Evolutionary conservation across 2,888 invertebrate species (phyloP), one percentile per base, ranked within the genome.

Genomic region (Andrena flavipes): DNA sequence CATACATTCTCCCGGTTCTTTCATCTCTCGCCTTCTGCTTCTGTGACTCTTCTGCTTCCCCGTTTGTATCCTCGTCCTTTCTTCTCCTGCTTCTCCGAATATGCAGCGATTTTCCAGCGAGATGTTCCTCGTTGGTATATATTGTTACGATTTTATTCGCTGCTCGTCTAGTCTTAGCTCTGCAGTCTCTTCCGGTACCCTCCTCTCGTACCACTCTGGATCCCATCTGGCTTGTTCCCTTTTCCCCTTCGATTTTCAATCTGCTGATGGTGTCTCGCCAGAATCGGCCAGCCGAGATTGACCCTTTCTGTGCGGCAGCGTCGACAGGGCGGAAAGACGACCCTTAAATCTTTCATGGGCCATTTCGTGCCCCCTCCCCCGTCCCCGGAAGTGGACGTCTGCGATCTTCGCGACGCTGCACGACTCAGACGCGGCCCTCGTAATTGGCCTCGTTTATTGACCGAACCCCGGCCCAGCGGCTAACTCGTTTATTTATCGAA

Each of bases 271-370:
- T 60, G 30, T 42, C 42, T 29, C n/a, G 16, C 48, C 23, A 49
- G 30, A 13, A 30, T 23, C 26, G 10, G 35, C 23, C 13, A 29
- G 49, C 29, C 2, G 33, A 42, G 62, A 72, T 68, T 75, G 82
- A 75, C 74, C 78, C 75, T 75, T 62, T 51, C 54, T 33, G 62
- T 30, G 48, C 33, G 20, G 20, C 51, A 60, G 30, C 59, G 23
- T 20, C 63, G 56, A 49, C 60, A 71, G 68, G 67, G 72, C 48
- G 67, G 75, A 78, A 71, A 59, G 65, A 63, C 69, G 72, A 76
- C 26, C 62, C 30, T 87, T 86, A 82, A 86, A 84, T 86, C 84
- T 87, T 86, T 82, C 86, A 86, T 80, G 76, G 75, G 63, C 75
- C 76, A 69, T 80, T 87, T 84, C 80, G 80, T 26, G 64, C 35